A percentile compares a stretch with the other conserved stretches of the same genome.
Conservation (phyloP, 2,113 vertebrate species). For the Tragulus kanchil region DNA sequence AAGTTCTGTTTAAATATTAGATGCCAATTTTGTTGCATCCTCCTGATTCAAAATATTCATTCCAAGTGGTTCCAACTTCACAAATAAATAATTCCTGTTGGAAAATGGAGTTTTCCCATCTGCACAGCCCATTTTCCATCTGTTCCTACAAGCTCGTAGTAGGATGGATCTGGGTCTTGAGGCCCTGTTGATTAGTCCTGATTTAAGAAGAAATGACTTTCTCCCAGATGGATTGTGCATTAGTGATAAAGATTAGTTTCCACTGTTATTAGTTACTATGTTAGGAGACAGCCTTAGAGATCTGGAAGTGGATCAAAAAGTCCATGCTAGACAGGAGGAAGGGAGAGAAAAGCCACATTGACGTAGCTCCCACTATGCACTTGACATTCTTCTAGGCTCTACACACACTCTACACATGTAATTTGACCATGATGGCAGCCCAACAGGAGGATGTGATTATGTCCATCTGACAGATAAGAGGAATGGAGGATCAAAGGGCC, state of each 20-base stretch:
- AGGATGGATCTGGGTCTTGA: constrained; percentile 65
- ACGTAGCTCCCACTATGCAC: neutral
- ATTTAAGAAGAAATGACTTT: constrained; percentile 73
- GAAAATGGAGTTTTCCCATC: constrained; percentile 83
- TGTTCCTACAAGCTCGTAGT: constrained; percentile 72
- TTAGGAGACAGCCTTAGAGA: constrained; percentile 52
- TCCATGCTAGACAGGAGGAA: neutral
- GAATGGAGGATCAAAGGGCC: neutral
- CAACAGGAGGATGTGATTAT: neutral
- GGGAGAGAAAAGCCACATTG: neutral
- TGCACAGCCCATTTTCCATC: constrained; percentile 84
- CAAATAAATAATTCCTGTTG: constrained; percentile 84
- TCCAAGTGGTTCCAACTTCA: constrained; percentile 80
- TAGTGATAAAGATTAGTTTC: constrained; percentile 70
- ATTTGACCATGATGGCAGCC: neutral
- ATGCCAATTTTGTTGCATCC: constrained; percentile 52
- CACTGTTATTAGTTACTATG: constrained; percentile 57
- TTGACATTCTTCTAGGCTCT: neutral
- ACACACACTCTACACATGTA: accelerated
- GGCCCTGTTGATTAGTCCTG: constrained; percentile 77
- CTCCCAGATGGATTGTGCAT: constrained; percentile 72
- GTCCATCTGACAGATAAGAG: neutral
- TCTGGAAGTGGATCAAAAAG: constrained; percentile 42
- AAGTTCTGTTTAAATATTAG: neutral
- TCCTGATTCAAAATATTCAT: constrained; percentile 80